Conservation (phyloP, 2,113 vertebrate species). For the Pristiophorus japonicus region DNA sequence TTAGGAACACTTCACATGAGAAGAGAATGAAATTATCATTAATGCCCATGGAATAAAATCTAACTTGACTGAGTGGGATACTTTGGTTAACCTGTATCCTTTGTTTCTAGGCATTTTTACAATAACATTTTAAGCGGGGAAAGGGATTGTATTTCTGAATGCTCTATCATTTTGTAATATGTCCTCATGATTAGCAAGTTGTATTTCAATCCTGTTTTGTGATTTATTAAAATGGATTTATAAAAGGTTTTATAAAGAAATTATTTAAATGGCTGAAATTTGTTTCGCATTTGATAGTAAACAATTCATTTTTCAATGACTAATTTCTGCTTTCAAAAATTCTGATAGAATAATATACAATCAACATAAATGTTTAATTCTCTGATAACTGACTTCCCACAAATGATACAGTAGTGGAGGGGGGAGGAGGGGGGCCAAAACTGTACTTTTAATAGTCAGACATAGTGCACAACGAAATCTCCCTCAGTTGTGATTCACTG, state of each 20-base stretch:
- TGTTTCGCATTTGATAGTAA: conserved; percentile 26
- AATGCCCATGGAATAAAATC: conserved; percentile 23
- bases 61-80: not conserved
- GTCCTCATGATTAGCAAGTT: conserved; percentile 13
- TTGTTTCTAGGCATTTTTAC: not conserved
- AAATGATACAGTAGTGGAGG: not conserved
- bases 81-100: not conserved
- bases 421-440: not conserved
- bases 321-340: not conserved
- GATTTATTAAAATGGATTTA: conserved; percentile 23
- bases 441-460: not conserved
- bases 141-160: not conserved
- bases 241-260: conserved; percentile 23
- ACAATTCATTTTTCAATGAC: no score
- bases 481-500: not conserved
- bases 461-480: not conserved
- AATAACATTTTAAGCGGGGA: not conserved
- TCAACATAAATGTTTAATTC: not conserved
- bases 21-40: not conserved
- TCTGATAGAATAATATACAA: not conserved
- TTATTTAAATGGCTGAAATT: not conserved
- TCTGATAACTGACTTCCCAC: not conserved
- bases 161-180: not conserved
- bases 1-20: not conserved
- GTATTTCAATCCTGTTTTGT: conserved; percentile 14